These are phyloP conservation scores for Villa cingulata DNA, from an alignment of 2,888 invertebrate genomes.

Conservation along the genomic window DNA sequence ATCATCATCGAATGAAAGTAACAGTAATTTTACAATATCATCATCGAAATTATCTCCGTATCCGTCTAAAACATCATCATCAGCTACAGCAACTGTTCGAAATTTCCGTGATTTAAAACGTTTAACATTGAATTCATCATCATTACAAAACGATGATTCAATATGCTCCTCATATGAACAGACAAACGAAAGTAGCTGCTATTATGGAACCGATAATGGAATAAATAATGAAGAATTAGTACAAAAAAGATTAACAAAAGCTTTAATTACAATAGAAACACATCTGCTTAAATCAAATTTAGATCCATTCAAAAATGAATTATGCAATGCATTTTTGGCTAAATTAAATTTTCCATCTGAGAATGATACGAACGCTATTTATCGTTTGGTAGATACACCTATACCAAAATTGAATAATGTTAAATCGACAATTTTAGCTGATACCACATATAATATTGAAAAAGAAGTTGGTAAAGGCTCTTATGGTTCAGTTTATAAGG, in stretches of 20 bases:
- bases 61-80: slow-evolving; percentile 24
- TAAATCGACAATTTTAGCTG: slow-evolving; percentile 40
- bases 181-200: too few species aligned
- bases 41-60: slow-evolving; percentile 11
- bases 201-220: slow-evolving; percentile 32
- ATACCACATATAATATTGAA: slow-evolving; percentile 49
- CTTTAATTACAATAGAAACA: slow-evolving; percentile 29
- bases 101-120: slow-evolving; percentile 11
- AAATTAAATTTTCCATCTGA: slow-evolving; percentile 56
- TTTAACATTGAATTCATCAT: slow-evolving; percentile 13
- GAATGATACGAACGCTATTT: slow-evolving; percentile 44
- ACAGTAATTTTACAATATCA: slow-evolving; percentile 13
- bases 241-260: slow-evolving; percentile 30
- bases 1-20: slow-evolving; percentile 10
- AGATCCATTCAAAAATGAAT: slow-evolving; percentile 70
- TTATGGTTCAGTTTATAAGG: slow-evolving; percentile 65
- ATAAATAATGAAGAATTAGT: slow-evolving; percentile 32
- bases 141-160: slow-evolving; percentile 23
- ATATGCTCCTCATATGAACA: slow-evolving; percentile 34
- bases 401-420: slow-evolving; percentile 47
- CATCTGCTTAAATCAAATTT: slow-evolving; percentile 37
- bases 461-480: slow-evolving; percentile 74
- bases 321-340: slow-evolving; percentile 55
- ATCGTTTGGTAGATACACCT: slow-evolving; percentile 43
- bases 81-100: slow-evolving; percentile 26